Conservation (phyloP, 1,140 invertebrate species). For the Aphelinus certus region DNA sequence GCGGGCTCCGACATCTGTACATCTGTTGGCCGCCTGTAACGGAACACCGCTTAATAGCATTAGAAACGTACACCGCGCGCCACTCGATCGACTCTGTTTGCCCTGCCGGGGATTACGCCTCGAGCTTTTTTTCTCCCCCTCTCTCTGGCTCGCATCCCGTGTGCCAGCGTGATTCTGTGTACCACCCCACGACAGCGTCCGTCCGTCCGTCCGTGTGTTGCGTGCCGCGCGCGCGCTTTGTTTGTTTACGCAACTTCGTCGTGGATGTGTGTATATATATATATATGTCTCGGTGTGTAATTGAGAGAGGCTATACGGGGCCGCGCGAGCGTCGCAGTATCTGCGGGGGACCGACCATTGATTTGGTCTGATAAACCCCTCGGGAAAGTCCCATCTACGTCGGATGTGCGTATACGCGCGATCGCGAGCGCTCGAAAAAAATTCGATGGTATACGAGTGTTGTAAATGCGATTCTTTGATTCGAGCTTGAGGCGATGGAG, state of each 20-base stretch:
- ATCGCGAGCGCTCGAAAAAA: too few relatives aligned
- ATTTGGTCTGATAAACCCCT: not conserved
- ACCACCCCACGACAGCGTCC: not conserved
- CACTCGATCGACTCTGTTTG: constrained; percentile 51
- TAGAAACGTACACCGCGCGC: constrained; percentile 54
- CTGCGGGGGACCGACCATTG: not conserved
- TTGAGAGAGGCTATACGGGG: not conserved
- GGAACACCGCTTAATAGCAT: constrained; percentile 63
- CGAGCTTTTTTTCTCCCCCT: constrained; percentile 3
- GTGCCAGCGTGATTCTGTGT: not conserved
- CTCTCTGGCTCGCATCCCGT: not conserved
- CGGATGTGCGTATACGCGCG: not conserved
- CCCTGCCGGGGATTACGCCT: constrained; percentile 8
- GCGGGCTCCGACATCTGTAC: constrained; percentile 49
- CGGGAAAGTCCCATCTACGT: not conserved
- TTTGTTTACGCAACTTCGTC: constrained; percentile 21
- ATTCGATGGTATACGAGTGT: too few relatives aligned
- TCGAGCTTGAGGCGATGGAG: too few relatives aligned
- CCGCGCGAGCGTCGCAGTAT: not conserved
- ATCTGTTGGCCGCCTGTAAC: constrained; percentile 61
- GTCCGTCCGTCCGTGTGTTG: constrained; percentile 12
- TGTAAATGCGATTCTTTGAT: too few relatives aligned
- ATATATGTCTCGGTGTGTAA: too few relatives aligned
- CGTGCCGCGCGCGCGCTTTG: not conserved
- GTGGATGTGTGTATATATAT: too few relatives aligned